These are phyloP conservation scores for Thryonomys swinderianus DNA, from an alignment of 2,113 vertebrate genomes.

Conservation along the genomic window DNA sequence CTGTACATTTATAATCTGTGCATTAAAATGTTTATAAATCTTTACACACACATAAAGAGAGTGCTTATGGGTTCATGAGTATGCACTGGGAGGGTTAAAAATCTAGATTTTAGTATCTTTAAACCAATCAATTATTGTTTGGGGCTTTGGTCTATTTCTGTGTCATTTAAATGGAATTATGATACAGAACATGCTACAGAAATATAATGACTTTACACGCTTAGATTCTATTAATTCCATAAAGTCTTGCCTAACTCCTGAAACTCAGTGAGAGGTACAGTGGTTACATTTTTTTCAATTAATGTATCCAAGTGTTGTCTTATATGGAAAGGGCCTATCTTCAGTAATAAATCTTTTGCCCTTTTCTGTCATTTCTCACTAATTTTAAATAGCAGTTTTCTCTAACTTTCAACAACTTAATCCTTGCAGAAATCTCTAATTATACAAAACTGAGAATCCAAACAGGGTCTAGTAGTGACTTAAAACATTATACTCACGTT, in stretches of 20 bases:
- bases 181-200: background rate
- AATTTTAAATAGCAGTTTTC: constrained; percentile 24
- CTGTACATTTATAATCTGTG: background rate
- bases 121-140: background rate
- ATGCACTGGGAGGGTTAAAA: background rate
- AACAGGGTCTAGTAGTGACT: background rate
- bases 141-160: background rate
- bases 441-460: constrained; percentile 41
- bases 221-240: background rate
- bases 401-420: constrained; percentile 25
- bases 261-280: background rate
- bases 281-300: constrained; percentile 15
- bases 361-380: background rate
- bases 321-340: background rate
- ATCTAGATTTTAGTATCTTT: constrained; percentile 29
- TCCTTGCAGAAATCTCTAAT: constrained; percentile 36
- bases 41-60: background rate
- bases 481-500: constrained; percentile 12
- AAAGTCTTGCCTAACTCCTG: background rate
- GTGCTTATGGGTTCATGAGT: background rate
- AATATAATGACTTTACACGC: background rate
- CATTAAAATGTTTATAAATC: constrained; percentile 28
- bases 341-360: constrained; percentile 7
- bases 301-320: constrained; percentile 1
- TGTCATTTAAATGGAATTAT: background rate